Conservation (phyloP, 2,113 vertebrate species). For the Pachycephala philippinensis region DNA sequence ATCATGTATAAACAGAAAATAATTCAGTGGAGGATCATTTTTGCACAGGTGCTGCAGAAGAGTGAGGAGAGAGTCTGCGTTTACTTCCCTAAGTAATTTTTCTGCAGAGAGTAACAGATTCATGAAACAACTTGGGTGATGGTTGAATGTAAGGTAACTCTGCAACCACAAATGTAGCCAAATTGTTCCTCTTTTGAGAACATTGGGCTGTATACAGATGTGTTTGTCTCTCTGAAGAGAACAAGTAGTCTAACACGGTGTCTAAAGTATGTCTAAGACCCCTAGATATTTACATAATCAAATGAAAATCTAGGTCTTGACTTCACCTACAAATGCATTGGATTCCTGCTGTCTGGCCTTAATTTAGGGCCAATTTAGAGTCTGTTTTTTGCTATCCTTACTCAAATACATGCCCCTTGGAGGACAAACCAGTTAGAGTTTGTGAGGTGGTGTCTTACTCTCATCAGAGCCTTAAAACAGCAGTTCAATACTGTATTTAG, state of each 20-base stretch:
- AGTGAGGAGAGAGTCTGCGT: not conserved
- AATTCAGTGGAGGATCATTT: not conserved
- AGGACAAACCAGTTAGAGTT: not conserved
- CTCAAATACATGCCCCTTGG: not conserved
- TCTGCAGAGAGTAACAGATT: not conserved
- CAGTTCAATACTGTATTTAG: not conserved
- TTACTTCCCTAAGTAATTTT: not conserved
- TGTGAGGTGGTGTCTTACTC: not conserved
- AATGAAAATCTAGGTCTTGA: not conserved
- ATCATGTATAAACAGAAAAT: not conserved
- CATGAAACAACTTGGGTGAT: not conserved
- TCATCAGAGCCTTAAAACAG: not conserved
- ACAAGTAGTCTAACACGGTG: not conserved
- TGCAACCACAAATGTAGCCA: not conserved
- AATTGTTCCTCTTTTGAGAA: not conserved
- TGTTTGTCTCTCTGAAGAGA: not conserved
- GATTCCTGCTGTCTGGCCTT: not conserved
- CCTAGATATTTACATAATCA: not conserved
- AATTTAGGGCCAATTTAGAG: not conserved
- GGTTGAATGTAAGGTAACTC: not conserved
- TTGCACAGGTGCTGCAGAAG: not conserved
- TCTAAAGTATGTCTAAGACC: not conserved
- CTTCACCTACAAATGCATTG: not conserved
- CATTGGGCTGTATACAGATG: fast-evolving
- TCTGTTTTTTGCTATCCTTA: not conserved